Base-by-base conservation (phyloP, 2,888 invertebrate genomes). In the Himalopsyche anomala region DNA sequence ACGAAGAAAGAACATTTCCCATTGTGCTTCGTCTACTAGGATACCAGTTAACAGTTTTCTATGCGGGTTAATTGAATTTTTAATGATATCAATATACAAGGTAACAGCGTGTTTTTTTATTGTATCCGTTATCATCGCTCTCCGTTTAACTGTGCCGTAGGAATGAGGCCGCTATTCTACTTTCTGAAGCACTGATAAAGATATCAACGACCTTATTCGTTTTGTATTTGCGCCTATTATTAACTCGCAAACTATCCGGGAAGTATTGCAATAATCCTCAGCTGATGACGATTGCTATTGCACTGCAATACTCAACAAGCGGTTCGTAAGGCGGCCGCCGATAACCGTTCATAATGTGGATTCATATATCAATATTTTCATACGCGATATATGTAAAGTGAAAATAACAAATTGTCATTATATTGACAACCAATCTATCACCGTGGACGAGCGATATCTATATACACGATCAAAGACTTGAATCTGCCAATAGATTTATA, bases 261-360 rank as follows among this genome's bases (percentile, higher is more conserved):
- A 86, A 84, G 56, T 80, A 69, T 82, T 86, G 86, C 86, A 86
- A 84, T 54, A 28, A 74, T 28, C 84, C 79, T 84, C 84, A 80
- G 84, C 79, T 45, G n/a, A 36, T 84, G 80, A 15, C 51, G 69
- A 12, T 12, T 19, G 42, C 15, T 81, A 6, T 42, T 42, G 80
- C 80, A 17, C 12, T 80, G 80, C 80, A 80, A 80, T 51, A 28
- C 45, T 45, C 45, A 28, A 45, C 5, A 5, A 62, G 62, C 38
- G 74, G 38, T 36, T 74, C 38, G 12, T 38, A 12, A 38, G 38
- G 38, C 28, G 4, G n/a, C 17, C 56, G 56, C 2, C 56, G 9
- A 19, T 1, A 45, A 45, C 9, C 6, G 45, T 2, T 45, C 9
- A 2, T 45, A 45, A 45, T 45, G 45, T 51, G 51, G 51, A 51